Evolutionary conservation across 2,113 vertebrate genomes (phyloP), one percentile per base, ranked within the genome.

Genomic region (Salvelinus sp.): DNA sequence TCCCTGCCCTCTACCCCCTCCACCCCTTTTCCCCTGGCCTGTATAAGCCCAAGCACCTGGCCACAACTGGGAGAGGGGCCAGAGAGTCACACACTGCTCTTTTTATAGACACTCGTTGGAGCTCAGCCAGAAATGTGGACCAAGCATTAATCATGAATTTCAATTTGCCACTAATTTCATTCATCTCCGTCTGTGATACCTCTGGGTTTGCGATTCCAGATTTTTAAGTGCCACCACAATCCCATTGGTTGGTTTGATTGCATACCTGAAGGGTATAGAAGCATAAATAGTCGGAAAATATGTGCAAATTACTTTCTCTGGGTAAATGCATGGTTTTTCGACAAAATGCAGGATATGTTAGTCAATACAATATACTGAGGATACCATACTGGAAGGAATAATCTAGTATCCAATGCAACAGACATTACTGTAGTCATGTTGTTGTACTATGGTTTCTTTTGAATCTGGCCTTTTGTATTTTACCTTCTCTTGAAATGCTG

Each of bases 41-140:
- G 6, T 66, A 70, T 20, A 14, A 30, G 25, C 44, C 50, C n/a
- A 23, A 65, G 22, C 62, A 25, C 25, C 48, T 67, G 69, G 48
- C 70, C 76, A 20, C 38, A 68, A 73, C 50, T 63, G 48, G n/a
- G 25, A 2, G 6, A 30, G 27, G 28, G 20, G 28, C 13, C 60
- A 25, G 70, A 2, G 50, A 78, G 70, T 65, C 25, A 54, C 25
- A n/a, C 18, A 4, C 27, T 5, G 16, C 67, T 47, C 75, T 58
- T 73, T 68, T 72, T 71, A 66, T 58, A 20, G 63, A 73, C 27
- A 30, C 13, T 67, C n/a, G 28, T 22, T 73, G 64, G 64, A 72
- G 27, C 18, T 3, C 48, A 18, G 57, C 30, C 64, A 62, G 72
- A 67, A 78, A 65, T 70, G 30, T 66, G 75, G 70, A 28, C 70